Evolutionary conservation across 2,888 invertebrate genomes (phyloP).

Genomic region (Tortrix viridana): DNA sequence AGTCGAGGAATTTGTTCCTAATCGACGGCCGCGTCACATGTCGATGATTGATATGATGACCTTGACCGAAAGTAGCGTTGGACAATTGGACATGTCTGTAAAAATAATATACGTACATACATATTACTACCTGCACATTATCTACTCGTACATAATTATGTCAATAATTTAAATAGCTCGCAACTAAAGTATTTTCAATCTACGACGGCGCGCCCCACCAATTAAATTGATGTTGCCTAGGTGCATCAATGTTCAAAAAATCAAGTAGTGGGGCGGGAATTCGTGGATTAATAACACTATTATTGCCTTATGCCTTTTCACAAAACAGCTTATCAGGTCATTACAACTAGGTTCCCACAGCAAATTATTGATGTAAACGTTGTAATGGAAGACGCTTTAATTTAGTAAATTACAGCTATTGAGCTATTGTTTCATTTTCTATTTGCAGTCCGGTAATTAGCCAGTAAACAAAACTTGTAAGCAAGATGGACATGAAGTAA

Average conservation of each 20-base stretch:
- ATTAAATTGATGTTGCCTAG: no score
- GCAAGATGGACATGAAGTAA: background rate
- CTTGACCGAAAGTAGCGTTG: conserved; percentile 26
- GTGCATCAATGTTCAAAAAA: no score
- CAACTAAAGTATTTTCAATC: background rate
- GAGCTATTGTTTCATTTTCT: conserved; percentile 25
- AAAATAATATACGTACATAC: no score
- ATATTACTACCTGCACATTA: no score
- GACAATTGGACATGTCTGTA: background rate
- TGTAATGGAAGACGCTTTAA: conserved; percentile 7
- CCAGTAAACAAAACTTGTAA: background rate
- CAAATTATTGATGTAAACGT: conserved; percentile 17
- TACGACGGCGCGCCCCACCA: no score
- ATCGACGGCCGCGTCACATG: conserved; percentile 18
- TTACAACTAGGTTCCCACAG: conserved; percentile 4
- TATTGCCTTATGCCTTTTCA: no score
- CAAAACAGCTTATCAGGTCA: background rate
- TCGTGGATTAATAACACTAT: no score
- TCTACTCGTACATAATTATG: no score
- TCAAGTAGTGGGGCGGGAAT: no score
- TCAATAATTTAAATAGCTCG: no score
- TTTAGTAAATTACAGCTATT: conserved; percentile 25
- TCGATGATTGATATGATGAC: conserved; percentile 23
- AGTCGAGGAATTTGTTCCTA: conserved; percentile 4
- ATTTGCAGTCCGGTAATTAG: conserved; percentile 8